These are phyloP conservation scores for Rhinoraja longicauda DNA, from an alignment of 2,797 vertebrate species.

Conservation along the genomic window DNA sequence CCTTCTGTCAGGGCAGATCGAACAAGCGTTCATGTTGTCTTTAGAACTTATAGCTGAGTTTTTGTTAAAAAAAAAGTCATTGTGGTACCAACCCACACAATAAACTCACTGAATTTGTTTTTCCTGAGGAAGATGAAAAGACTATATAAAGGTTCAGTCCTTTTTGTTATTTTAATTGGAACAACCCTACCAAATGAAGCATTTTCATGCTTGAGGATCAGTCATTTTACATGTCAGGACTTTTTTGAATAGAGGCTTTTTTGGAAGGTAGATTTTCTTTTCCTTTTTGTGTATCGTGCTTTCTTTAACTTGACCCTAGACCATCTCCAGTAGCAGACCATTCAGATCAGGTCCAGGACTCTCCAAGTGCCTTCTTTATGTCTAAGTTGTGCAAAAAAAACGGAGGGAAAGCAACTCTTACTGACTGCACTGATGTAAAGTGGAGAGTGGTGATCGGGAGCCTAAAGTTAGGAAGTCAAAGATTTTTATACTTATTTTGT, in stretches of 20 bases:
- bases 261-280: slow-evolving; percentile 25
- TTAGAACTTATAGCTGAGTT: slow-evolving; percentile 23
- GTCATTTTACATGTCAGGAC: slow-evolving; percentile 28
- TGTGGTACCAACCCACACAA: background rate
- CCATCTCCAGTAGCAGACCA: slow-evolving; percentile 40
- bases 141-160: slow-evolving; percentile 25
- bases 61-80: slow-evolving; percentile 2
- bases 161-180: slow-evolving; percentile 35
- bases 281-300: background rate
- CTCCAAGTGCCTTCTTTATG: slow-evolving; percentile 68
- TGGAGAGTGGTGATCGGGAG: background rate
- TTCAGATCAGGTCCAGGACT: slow-evolving; percentile 46
- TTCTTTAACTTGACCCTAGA: slow-evolving; percentile 24
- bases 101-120: slow-evolving; percentile 10
- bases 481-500: background rate
- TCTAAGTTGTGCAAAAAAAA: slow-evolving; percentile 52
- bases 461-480: slow-evolving; percentile 11
- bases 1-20: background rate
- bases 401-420: slow-evolving; percentile 46
- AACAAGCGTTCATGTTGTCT: background rate
- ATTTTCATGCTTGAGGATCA: slow-evolving; percentile 21
- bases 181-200: slow-evolving; percentile 29
- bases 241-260: slow-evolving; percentile 29
- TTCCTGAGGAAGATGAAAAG: slow-evolving; percentile 26
- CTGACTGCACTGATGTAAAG: background rate